Percentiles rank a stretch among this genome's conserved stretches.
phyloP scores from a whole-genome alignment of 64 coral and sea anemone genomes.

The Trachythela sp. region DNA sequence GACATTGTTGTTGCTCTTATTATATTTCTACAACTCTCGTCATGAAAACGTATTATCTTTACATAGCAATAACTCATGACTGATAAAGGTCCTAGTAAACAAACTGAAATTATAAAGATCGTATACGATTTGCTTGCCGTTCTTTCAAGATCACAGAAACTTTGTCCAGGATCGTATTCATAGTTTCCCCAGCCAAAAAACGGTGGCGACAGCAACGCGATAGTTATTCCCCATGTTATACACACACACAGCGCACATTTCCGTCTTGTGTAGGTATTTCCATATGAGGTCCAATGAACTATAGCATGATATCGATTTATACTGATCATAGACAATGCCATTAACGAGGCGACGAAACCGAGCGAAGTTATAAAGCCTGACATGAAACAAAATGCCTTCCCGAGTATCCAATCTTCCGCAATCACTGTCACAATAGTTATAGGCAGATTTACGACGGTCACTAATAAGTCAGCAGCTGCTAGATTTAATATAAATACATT shows the following conservation, averaged over 20 bases:
- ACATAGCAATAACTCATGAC: slow-evolving; percentile 56
- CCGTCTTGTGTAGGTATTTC: slow-evolving; percentile 7
- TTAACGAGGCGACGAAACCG: slow-evolving; percentile 59
- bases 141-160: slow-evolving; percentile 60
- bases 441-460: slow-evolving; percentile 58
- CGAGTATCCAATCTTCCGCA: slow-evolving; percentile 39
- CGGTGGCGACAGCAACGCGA: slow-evolving; percentile 41
- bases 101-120: slow-evolving; percentile 58
- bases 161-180: slow-evolving; percentile 55
- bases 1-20: not conserved
- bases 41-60: slow-evolving; percentile 19
- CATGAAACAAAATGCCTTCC: slow-evolving; percentile 25
- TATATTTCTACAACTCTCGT: too few species aligned
- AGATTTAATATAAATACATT: slow-evolving; percentile 62
- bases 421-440: slow-evolving; percentile 44
- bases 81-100: slow-evolving; percentile 55
- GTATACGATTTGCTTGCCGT: slow-evolving; percentile 39
- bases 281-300: slow-evolving; percentile 59
- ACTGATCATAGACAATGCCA: slow-evolving; percentile 52
- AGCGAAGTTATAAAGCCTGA: slow-evolving; percentile 55
- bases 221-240: slow-evolving; percentile 42
- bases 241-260: not conserved
- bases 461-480: slow-evolving; percentile 59
- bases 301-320: slow-evolving; percentile 64
- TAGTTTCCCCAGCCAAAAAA: slow-evolving; percentile 65